Evolutionary conservation across 1,140 invertebrate species (phyloP).

Genomic region (Papilio polytes): DNA sequence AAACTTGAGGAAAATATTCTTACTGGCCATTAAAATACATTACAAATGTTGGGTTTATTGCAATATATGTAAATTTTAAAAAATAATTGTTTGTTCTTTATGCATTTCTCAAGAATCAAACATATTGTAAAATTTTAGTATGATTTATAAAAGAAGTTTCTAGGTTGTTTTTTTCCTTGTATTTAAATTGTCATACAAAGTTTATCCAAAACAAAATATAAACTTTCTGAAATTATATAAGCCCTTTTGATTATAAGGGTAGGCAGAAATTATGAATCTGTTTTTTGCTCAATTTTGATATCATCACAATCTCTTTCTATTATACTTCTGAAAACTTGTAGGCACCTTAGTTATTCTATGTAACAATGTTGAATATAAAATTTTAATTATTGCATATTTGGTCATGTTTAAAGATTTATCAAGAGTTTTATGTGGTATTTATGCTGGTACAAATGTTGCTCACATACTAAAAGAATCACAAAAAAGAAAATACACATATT

Average conservation of each 20-base stretch:
- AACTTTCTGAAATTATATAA: background rate
- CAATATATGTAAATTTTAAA: background rate
- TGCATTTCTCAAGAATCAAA: background rate
- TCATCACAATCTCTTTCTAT: background rate
- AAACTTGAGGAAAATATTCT: too few relatives aligned
- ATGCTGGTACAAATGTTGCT: background rate
- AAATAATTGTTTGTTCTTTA: background rate
- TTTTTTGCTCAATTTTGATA: conserved; percentile 8
- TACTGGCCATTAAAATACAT: too few relatives aligned
- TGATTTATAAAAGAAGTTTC: background rate
- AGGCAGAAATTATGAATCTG: background rate
- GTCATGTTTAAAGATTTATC: background rate
- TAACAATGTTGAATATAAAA: background rate
- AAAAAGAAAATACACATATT: background rate
- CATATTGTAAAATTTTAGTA: background rate
- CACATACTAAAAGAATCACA: background rate
- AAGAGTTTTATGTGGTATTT: background rate
- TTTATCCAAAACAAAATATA: background rate
- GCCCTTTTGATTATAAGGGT: background rate
- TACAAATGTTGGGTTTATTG: background rate
- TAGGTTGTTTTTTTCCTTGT: background rate
- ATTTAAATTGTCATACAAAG: background rate
- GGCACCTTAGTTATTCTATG: background rate
- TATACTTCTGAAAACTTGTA: background rate
- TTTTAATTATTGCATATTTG: background rate